Conservation (phyloP, 2,888 invertebrate species). For the Fragum sueziense region DNA sequence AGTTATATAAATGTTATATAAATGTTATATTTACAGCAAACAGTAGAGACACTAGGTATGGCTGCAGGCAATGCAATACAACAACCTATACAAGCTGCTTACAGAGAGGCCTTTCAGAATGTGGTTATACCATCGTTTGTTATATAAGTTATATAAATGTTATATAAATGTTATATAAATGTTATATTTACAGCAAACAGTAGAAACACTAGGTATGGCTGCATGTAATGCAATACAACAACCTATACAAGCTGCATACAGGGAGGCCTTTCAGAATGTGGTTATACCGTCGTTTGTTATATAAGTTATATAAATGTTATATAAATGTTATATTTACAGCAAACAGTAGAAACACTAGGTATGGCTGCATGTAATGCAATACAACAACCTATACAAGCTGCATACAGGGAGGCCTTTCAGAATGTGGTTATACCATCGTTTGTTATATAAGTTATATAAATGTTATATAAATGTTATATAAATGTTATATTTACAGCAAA, state of each 20-base stretch:
- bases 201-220: conserved; percentile 87
- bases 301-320: not conserved
- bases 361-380: not conserved
- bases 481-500: too few species aligned
- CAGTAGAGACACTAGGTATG: conserved; percentile 88
- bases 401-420: conserved; percentile 88
- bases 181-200: conserved; percentile 86
- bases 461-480: too few species aligned
- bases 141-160: too few species aligned
- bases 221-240: conserved; percentile 84
- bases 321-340: not conserved
- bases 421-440: conserved; percentile 90
- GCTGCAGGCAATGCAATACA: conserved; percentile 85
- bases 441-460: too few species aligned
- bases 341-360: not conserved
- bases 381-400: not conserved
- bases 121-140: conserved; percentile 91
- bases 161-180: too few species aligned
- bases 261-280: conserved; percentile 89
- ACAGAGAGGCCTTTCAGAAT: conserved; percentile 90
- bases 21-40: conserved; percentile 85
- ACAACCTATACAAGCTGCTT: conserved; percentile 87
- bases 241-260: conserved; percentile 88
- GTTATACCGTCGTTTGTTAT: conserved; percentile 89
- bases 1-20: too few species aligned